Base-by-base conservation (phyloP, 1,140 invertebrate species). In the Wiebesia pumilae region DNA sequence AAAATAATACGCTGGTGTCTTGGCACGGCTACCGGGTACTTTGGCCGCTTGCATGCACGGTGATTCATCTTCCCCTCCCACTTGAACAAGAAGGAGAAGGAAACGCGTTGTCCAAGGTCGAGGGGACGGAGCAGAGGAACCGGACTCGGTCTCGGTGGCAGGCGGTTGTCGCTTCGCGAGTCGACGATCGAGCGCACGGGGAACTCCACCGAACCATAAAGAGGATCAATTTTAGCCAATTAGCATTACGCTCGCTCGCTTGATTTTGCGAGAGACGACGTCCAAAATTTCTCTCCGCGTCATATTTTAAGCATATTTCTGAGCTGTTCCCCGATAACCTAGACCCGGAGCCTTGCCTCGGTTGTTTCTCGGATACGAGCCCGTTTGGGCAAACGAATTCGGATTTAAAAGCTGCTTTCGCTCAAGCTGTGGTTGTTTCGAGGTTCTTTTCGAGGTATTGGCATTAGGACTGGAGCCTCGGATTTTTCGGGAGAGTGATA, bases 1-100 rank as follows among this genome's bases (percentile, higher is more conserved):
- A 92, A 92, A 91, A 91, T 91, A 91, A 91, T 91, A 91, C 88
- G 90, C 89, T 89, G 90, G 88, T 91, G 90, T 90, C 87, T 88
- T 87, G 87, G 88, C 88, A 83, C 78, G 84, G 91, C 91, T 91
- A 91, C 90, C 89, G 90, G 90, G 91, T 91, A 91, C 90, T 91
- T 91, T 89, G 88, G 81, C 71, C 88, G 83, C 80, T 90, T 88
- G 84, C 88, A 88, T 89, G 88, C 77, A 86, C 87, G 90, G 87
- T 91, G 91, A 92, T 92, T 92, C 91, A 91, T 90, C 88, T 78
- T 73, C 10, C 6, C 77, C 58, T 40, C 54, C 40, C 62, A 24
- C 16, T 21, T 35, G 19, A 38, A 4, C 19, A n/a, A 58, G 67
- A 27, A 33, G 27, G 27, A 81, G 9, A 30, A 27, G 54, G 33